Percentiles rank a stretch among this genome's conserved stretches.
phyloP scores from a whole-genome alignment of 2,888 invertebrate species.

The Tetramorium bicarinatum region DNA sequence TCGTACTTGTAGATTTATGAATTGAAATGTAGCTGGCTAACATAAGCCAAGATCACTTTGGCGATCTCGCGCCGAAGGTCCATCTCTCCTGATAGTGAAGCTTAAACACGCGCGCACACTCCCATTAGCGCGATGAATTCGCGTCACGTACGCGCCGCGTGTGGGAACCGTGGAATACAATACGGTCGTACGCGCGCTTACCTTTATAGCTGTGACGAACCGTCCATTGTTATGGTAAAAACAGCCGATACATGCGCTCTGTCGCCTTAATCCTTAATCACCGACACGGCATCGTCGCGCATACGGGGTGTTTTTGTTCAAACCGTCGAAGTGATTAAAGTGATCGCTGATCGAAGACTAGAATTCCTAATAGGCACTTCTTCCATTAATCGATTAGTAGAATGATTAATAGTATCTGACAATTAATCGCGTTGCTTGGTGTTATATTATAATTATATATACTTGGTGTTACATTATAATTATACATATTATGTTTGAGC shows the following conservation, averaged over 20 bases:
- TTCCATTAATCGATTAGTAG: neutral
- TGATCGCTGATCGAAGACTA: neutral
- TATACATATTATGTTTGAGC: neutral
- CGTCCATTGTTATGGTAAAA: constrained; percentile 74
- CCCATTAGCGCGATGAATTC: constrained; percentile 79
- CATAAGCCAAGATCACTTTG: neutral
- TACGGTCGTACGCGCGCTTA: constrained; percentile 63
- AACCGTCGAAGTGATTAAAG: neutral
- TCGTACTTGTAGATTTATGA: neutral
- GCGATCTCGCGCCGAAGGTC: constrained; percentile 33
- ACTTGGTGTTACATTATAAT: neutral
- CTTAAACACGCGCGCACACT: constrained; percentile 64
- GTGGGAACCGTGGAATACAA: constrained; percentile 80
- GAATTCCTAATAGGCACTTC: neutral
- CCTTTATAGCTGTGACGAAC: constrained; percentile 68
- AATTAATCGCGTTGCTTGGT: neutral
- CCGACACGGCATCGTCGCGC: constrained; percentile 49
- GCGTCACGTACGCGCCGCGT: constrained; percentile 80
- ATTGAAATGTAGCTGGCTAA: neutral
- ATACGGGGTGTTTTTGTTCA: constrained; percentile 43
- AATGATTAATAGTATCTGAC: neutral
- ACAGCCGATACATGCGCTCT: constrained; percentile 52
- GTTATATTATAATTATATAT: neutral
- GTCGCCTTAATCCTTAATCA: constrained; percentile 71
- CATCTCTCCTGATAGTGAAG: constrained; percentile 18